Percentiles rank a stretch among this genome's conserved stretches.
Conservation (phyloP, 2,113 vertebrate genomes). For the Sphaerodactylus townsendi region DNA sequence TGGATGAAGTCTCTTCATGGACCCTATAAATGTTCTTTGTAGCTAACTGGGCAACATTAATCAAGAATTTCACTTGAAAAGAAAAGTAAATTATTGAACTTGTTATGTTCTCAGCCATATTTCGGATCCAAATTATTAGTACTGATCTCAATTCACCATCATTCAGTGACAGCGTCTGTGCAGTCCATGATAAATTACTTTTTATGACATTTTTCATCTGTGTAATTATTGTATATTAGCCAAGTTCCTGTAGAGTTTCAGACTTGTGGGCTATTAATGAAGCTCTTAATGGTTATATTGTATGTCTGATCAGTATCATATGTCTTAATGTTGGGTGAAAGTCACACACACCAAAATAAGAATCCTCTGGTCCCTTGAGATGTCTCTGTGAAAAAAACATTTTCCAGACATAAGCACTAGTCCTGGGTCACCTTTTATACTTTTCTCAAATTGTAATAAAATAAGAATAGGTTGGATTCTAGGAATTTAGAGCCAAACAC, state of each 20-base stretch:
- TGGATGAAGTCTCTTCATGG: constrained; percentile 36
- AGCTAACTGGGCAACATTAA: constrained; percentile 49
- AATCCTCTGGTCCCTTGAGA: not conserved
- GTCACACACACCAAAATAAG: constrained; percentile 1
- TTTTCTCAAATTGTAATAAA: not conserved
- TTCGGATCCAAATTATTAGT: constrained; percentile 27
- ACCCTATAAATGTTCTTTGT: constrained; percentile 36
- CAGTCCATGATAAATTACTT: constrained; percentile 34
- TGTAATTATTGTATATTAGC: constrained; percentile 52
- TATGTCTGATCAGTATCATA: constrained; percentile 41
- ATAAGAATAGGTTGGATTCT: too few relatives aligned
- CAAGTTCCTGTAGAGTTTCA: constrained; percentile 38
- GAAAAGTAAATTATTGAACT: constrained; percentile 44
- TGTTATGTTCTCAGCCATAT: constrained; percentile 30
- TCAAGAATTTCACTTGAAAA: constrained; percentile 54
- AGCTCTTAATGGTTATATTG: constrained; percentile 39
- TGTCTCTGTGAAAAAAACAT: not conserved
- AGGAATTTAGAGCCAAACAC: too few relatives aligned
- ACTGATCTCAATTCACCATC: constrained; percentile 25
- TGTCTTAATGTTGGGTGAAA: constrained; percentile 28
- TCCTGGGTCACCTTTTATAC: not conserved
- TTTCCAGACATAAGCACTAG: not conserved
- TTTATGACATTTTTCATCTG: constrained; percentile 49
- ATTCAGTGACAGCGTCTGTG: constrained; percentile 3
- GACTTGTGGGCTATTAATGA: constrained; percentile 46